Percentiles rank a stretch among this genome's conserved stretches.
Conservation (phyloP, 2,797 vertebrate species). For the Sebastes nivosus region DNA sequence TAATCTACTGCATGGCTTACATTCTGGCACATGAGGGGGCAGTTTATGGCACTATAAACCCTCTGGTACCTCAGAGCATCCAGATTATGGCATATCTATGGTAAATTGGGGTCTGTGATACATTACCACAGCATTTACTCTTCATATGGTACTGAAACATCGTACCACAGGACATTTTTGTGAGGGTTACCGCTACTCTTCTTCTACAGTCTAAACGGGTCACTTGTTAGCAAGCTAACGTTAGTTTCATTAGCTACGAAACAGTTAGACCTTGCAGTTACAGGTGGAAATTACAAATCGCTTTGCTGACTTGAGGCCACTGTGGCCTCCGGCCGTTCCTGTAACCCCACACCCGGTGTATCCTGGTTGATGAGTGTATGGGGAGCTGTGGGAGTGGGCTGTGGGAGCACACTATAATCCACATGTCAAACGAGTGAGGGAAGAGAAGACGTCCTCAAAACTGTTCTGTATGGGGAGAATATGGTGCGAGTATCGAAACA, state of each 20-base stretch:
- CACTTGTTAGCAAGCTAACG: background rate
- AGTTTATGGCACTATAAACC: background rate
- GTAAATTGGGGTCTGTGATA: background rate
- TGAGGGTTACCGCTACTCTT: background rate
- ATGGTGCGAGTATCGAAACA: background rate
- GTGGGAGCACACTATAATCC: background rate
- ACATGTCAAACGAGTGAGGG: constrained; percentile 16
- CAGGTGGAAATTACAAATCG: background rate
- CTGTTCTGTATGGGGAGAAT: background rate
- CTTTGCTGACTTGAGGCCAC: background rate
- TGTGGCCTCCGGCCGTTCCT: background rate
- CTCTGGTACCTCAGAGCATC: background rate
- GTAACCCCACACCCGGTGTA: constrained; percentile 32
- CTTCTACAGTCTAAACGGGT: background rate
- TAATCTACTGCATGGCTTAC: background rate
- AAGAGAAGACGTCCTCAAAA: background rate
- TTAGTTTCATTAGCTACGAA: background rate
- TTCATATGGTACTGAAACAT: background rate
- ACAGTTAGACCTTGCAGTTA: background rate
- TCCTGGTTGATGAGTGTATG: constrained; percentile 2
- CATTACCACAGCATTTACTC: background rate
- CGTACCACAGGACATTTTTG: background rate
- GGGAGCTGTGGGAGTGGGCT: background rate
- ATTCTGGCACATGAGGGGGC: background rate
- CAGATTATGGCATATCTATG: background rate